Conservation (phyloP, 2,888 invertebrate species). For the Drepanosiphum platanoidis region DNA sequence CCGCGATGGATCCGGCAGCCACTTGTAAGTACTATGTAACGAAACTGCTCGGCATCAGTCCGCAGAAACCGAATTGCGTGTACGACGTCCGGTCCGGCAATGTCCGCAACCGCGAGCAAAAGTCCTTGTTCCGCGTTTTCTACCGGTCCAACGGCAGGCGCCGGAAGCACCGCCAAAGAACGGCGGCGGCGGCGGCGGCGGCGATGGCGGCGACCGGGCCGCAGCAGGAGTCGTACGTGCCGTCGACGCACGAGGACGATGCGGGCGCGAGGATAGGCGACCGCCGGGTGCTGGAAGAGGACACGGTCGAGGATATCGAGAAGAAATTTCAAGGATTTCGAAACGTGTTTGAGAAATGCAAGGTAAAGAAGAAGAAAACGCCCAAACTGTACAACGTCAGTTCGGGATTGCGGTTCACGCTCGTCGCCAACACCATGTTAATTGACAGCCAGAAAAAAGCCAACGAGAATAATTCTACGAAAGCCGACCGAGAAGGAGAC, state of each 20-base stretch:
- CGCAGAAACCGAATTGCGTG: constrained; percentile 48
- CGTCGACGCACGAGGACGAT: constrained; percentile 10
- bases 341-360: constrained; percentile 57
- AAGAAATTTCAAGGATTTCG: constrained; percentile 52
- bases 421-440: constrained; percentile 52
- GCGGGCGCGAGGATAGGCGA: constrained; percentile 7
- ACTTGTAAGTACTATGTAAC: constrained; percentile 59
- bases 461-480: neutral
- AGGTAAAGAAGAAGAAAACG: constrained; percentile 51
- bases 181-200: neutral
- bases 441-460: constrained; percentile 15
- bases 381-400: constrained; percentile 40
- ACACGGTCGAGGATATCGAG: constrained; percentile 56
- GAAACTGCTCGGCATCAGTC: constrained; percentile 32
- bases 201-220: neutral
- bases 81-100: constrained; percentile 54
- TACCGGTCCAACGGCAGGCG: constrained; percentile 33
- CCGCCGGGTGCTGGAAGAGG: constrained; percentile 28
- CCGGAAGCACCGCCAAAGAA: neutral
- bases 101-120: constrained; percentile 42
- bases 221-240: constrained; percentile 2
- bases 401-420: constrained; percentile 52
- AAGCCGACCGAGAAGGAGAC: neutral
- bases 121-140: constrained; percentile 54
- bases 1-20: constrained; percentile 45